Percentiles rank a stretch among this genome's conserved stretches.
These are phyloP conservation scores for Pyralis farinalis DNA, from an alignment of 2,888 invertebrate species.

Conservation along the genomic window DNA sequence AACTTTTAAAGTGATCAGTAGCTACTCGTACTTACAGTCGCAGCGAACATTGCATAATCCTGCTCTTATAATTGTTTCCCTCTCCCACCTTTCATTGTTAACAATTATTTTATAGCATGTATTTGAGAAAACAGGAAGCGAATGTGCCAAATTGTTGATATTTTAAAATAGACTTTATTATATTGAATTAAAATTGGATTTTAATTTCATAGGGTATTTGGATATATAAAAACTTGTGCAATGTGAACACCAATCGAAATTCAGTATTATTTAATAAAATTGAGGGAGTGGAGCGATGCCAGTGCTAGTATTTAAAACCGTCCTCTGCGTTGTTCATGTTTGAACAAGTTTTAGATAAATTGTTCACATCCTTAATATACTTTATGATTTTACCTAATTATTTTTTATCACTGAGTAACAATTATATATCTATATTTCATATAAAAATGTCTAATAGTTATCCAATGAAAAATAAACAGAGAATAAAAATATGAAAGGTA, in stretches of 20 bases:
- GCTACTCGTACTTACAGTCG: too few relatives aligned
- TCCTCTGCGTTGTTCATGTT: constrained; percentile 20
- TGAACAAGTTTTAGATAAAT: neutral
- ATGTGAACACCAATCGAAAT: constrained; percentile 68
- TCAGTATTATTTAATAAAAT: constrained; percentile 41
- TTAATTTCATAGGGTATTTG: constrained; percentile 37
- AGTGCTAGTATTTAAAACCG: constrained; percentile 31
- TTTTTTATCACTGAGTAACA: too few relatives aligned
- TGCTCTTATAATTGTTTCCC: constrained; percentile 29
- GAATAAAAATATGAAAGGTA: too few relatives aligned
- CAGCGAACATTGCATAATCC: constrained; percentile 22
- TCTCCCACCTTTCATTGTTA: constrained; percentile 25
- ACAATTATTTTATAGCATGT: constrained; percentile 33
- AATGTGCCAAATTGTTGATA: constrained; percentile 77
- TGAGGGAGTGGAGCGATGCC: constrained; percentile 18
- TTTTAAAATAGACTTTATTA: constrained; percentile 53
- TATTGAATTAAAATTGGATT: constrained; percentile 38
- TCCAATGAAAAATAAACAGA: too few relatives aligned
- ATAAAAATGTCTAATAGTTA: too few relatives aligned
- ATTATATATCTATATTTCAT: too few relatives aligned
- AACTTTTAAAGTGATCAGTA: too few relatives aligned
- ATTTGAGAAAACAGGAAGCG: constrained; percentile 58
- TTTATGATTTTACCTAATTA: too few relatives aligned
- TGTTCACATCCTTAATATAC: too few relatives aligned
- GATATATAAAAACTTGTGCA: constrained; percentile 48